Percentiles rank a stretch among this genome's conserved stretches.
Conservation (phyloP, 2,888 invertebrate genomes). For the Muschampia staudingeri region DNA sequence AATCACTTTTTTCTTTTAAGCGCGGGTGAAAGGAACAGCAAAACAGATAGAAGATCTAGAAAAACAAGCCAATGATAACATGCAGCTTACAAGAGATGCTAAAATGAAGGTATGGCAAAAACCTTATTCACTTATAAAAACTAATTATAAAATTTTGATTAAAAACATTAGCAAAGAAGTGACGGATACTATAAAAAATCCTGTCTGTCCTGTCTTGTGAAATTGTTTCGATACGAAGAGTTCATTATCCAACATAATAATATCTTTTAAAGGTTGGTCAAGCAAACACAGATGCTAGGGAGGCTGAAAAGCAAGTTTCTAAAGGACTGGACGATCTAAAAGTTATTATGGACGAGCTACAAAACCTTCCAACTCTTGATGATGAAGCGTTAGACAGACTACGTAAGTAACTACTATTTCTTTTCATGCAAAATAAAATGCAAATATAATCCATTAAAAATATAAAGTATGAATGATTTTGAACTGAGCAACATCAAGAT, state of each 20-base stretch:
- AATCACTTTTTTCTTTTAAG: slow-evolving; percentile 68
- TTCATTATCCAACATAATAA: slow-evolving; percentile 42
- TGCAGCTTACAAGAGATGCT: slow-evolving; percentile 94
- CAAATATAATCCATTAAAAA: background rate
- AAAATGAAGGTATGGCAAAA: slow-evolving; percentile 92
- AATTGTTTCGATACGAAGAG: too few species aligned
- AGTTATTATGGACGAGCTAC: slow-evolving; percentile 94
- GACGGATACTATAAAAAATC: too few species aligned
- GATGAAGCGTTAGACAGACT: slow-evolving; percentile 92
- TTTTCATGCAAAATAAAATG: background rate
- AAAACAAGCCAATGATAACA: slow-evolving; percentile 93
- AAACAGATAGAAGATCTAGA: slow-evolving; percentile 93
- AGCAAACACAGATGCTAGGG: slow-evolving; percentile 96
- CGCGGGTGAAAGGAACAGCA: slow-evolving; percentile 94
- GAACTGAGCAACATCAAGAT: too few species aligned
- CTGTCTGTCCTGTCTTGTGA: too few species aligned
- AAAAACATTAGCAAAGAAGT: too few species aligned
- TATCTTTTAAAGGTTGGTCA: slow-evolving; percentile 94
- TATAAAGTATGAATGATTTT: too few species aligned
- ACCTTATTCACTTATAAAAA: background rate
- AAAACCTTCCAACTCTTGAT: slow-evolving; percentile 94
- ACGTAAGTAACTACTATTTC: slow-evolving; percentile 78
- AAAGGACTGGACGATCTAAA: slow-evolving; percentile 95
- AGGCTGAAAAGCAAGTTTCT: slow-evolving; percentile 95
- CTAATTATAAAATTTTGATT: too few species aligned